Evolutionary conservation across 1,140 invertebrate species (phyloP), one percentile per base, ranked within the genome.

Genomic region (Hetaerina americana): DNA sequence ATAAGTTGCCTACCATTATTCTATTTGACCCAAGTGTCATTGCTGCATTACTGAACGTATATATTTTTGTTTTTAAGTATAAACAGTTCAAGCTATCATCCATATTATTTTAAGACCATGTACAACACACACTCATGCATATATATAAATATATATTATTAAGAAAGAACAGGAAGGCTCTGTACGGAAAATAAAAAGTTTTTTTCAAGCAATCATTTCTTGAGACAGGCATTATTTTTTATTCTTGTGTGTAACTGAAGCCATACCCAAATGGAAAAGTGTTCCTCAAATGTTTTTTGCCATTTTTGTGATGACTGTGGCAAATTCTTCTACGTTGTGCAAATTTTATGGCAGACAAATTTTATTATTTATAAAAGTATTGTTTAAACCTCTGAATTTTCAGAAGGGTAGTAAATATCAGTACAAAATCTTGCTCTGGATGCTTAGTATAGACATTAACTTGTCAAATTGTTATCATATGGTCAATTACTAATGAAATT

Each of bases 11-110:
- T 57, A 57, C 40, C 40, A 57, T 57, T 57, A 57, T 57, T 57
- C n/a, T n/a, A n/a, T 40, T 57, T 57, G 40, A 57, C 40, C 40
- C 40, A 57, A 57, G 40, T 57, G 40, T 57, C 40, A 57, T 57
- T 57, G 40, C 40, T 18, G 40, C 40, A 57, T 57, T 57, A 12
- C 22, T 57, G 40, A 57, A 10, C 40, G 40, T 57, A 57, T 57
- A 57, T 57, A 57, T 57, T n/a, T 57, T 57, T 57, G 40, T 57
- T 57, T 57, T 57, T 57, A 57, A 57, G 40, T 57, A 57, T 57
- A 57, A 57, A 57, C 40, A 57, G 22, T 57, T 57, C 40, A 57
- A 57, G 2, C 40, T 57, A 57, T 57, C 40, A 57, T 57, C 40
- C 40, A 57, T 57, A 57, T 57, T 57, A 57, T 57, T 57, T 57